Evolutionary conservation across 2,797 vertebrate species (phyloP), one percentile per base, ranked within the genome.

Genomic region (Tauraco hartlaubi): DNA sequence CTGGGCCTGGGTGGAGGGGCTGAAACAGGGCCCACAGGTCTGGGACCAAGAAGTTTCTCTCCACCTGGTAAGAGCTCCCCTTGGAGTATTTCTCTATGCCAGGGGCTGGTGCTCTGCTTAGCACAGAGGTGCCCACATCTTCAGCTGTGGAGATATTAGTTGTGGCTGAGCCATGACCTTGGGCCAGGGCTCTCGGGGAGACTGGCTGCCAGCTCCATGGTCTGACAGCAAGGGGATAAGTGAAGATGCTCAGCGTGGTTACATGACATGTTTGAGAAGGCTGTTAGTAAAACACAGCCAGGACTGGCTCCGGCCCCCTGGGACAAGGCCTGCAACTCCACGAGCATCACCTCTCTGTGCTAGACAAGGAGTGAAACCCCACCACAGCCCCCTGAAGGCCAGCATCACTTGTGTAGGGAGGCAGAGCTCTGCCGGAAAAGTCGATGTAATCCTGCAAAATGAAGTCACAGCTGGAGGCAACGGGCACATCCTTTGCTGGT

Each of bases 11-110:
- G 26, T 87, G 26, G 35, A 82, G 41, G 29, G 31, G 12, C 52
- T 77, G 59, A 56, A 88, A 80, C 9, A 8, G 5, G 17, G 6
- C 41, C 29, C 12, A 6, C 29, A 21, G 56, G 18, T 63, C 52
- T 74, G 64, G 12, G 33, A 26, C 31, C 5, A 7, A 79, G 52
- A 67, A 33, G 12, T 56, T 85, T 80, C 87, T 94, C 43, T 26
- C 15, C 18, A 63, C 1, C 4, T 0, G 1, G 11, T 43, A 35
- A 48, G 39, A 74, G n/a, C 8, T 61, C 3, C 28, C 5, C 5
- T 55, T 83, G 41, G 43, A 94, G 3, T 44, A 28, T 67, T 78
- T 48, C 11, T 83, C 20, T n/a, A 2, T 64, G 41, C 29, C 26
- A 48, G 52, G 51, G 51, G 6, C 43, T 68, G 41, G 15, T 88